Evolutionary conservation across 1,140 invertebrate genomes (phyloP), one percentile per base, ranked within the genome.

Genomic region (Holotrichia oblita): DNA sequence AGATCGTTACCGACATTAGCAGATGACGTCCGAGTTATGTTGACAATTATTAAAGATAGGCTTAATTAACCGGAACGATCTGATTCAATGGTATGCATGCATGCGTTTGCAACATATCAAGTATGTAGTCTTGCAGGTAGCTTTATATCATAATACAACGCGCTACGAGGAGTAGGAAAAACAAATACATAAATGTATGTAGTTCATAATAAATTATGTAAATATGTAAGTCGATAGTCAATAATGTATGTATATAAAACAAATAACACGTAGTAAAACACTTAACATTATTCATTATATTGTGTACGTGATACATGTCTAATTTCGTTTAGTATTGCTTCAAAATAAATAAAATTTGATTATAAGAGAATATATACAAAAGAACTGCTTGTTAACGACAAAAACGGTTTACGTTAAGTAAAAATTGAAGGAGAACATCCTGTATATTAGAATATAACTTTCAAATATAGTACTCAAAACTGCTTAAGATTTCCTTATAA

Each of bases 231-330:
- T 55, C n/a, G 48, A 55, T n/a, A n/a, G n/a, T n/a, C n/a, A n/a
- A n/a, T 14, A 6, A n/a, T 17, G n/a, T 34, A 9, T 48, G 10
- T 48, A n/a, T 6, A 10, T 48, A 9, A 17, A 17, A 55, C 48
- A 17, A 55, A 7, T 55, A 55, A 55, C 7, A 55, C 17, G 14
- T 55, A 6, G 17, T 17, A n/a, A 55, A n/a, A 14, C 12, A 55
- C 17, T 55, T 55, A n/a, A n/a, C 48, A 55, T 55, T 55, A 55
- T 55, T 55, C 48, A 55, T 55, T 55, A 17, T 17, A 55, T 55
- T 17, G 48, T 55, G n/a, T 55, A 17, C 14, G 17, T 55, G 48
- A n/a, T 55, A 55, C 48, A 17, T 55, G 3, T 14, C n/a, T 55
- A n/a, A 55, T 55, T 55, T 6, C 2, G 14, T 17, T n/a, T 55